phyloP scores from a whole-genome alignment of 2,888 invertebrate genomes.

The Trissoscelio sp. region DNA sequence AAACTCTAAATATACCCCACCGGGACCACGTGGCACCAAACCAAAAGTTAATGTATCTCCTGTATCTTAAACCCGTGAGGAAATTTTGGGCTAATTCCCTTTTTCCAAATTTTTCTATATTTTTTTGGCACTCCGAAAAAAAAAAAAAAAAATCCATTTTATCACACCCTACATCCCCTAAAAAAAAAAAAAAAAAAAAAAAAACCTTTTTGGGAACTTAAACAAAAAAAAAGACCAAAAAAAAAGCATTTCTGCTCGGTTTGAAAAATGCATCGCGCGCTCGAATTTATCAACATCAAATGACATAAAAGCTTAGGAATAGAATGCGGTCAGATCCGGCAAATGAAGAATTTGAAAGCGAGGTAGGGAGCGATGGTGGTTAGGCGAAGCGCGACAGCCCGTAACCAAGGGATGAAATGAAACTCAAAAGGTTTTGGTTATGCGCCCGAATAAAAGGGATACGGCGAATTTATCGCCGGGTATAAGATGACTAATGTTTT shows the following conservation, averaged over 20 bases:
- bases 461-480: constrained; percentile 59
- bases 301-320: constrained; percentile 27
- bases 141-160: too few relatives aligned
- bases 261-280: constrained; percentile 13
- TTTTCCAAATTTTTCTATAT: too few relatives aligned
- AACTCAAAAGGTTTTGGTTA: constrained; percentile 73
- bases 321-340: constrained; percentile 42
- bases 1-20: too few relatives aligned
- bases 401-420: constrained; percentile 74
- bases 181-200: too few relatives aligned
- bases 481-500: constrained; percentile 65
- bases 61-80: too few relatives aligned
- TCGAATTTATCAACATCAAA: constrained; percentile 52
- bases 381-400: constrained; percentile 72
- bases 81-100: too few relatives aligned
- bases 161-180: too few relatives aligned
- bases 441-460: constrained; percentile 62
- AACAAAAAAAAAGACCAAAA: too few relatives aligned
- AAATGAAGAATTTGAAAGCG: constrained; percentile 66
- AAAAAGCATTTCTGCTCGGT: not conserved
- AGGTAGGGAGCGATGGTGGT: constrained; percentile 37
- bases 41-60: too few relatives aligned
- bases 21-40: too few relatives aligned
- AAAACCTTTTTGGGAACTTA: too few relatives aligned
- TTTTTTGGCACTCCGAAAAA: too few relatives aligned